Base-by-base conservation (phyloP, 1,140 invertebrate species). In the Trachelipus rathkii region DNA sequence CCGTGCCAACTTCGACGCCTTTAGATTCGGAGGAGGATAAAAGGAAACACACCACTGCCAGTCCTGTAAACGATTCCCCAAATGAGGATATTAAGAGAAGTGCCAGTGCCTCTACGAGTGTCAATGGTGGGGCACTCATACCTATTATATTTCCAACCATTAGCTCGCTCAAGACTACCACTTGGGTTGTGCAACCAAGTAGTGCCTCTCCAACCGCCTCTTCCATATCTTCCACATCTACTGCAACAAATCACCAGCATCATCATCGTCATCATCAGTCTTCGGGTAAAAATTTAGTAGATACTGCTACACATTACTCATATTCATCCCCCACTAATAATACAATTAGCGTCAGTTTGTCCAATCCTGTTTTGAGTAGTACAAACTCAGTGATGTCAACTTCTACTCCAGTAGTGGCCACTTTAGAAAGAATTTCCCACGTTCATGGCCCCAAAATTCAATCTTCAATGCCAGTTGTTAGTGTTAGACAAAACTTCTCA, bases 321-420 rank as follows among this genome's bases (percentile, higher is more conserved):
- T 19, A 15, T 60, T 60, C 19, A 19, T 60, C 50, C 1, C 50
- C 50, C 11, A 60, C 50, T 19, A 60, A 60, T 60, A 60, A 13
- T 19, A 60, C 50, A 60, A 60, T 19, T 60, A 60, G 50, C 19
- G 19, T 60, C 19, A 60, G 50, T 60, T 3, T 60, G 19, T 60
- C 50, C 50, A 60, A 8, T 60, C 11, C 50, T 60, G 19, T 15
- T 60, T 13, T 19, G 19, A 60, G 50, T 60, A 60, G 50, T 60
- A 60, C 50, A 60, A 60, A 60, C 19, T 60, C 50, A 60, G 50
- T 60, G 2, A 60, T 60, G 50, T 60, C 50, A 15, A 60, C 50
- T 60, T 15, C 19, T 2, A 8, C 50, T 19, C 50, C 50, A 60
- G 19, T 60, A 60, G 50, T 60, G 11, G 19, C 50, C 50, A 15